phyloP scores from a whole-genome alignment of 1,140 invertebrate species.

The Hycleus cichorii region DNA sequence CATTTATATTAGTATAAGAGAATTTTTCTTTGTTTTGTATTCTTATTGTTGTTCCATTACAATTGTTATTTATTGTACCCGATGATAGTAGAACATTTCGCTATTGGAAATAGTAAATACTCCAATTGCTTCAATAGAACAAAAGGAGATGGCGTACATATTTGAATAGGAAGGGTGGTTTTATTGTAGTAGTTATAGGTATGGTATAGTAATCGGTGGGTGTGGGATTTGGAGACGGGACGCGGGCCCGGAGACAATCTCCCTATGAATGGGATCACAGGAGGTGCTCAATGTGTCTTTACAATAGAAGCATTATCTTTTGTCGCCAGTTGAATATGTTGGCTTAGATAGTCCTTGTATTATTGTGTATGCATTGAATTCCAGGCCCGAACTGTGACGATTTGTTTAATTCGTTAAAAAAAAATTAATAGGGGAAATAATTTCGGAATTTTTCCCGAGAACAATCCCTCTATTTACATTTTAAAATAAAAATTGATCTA shows the following conservation, averaged over 20 bases:
- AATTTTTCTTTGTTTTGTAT: too few species aligned
- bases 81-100: too few species aligned
- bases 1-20: too few species aligned
- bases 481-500: slow-evolving; percentile 7
- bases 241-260: slow-evolving; percentile 36
- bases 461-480: too few species aligned
- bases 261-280: slow-evolving; percentile 41
- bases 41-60: too few species aligned
- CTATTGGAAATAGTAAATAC: slow-evolving; percentile 19
- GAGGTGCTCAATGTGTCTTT: slow-evolving; percentile 39
- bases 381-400: slow-evolving; percentile 1
- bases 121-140: slow-evolving; percentile 33
- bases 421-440: too few species aligned
- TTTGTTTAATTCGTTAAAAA: too few species aligned
- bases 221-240: slow-evolving; percentile 33
- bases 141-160: slow-evolving; percentile 37
- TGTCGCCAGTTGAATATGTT: slow-evolving; percentile 43
- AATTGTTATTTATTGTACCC: too few species aligned
- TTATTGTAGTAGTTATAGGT: slow-evolving; percentile 19
- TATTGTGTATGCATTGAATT: slow-evolving; percentile 19
- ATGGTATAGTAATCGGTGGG: slow-evolving; percentile 24
- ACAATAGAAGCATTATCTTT: slow-evolving; percentile 43
- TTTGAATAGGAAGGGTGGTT: too few species aligned
- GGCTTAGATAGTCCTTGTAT: slow-evolving; percentile 37
- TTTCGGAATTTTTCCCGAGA: too few species aligned